Evolutionary conservation across 2,888 invertebrate genomes (phyloP), one percentile per base, ranked within the genome.

Genomic region (Orgyia antiqua): DNA sequence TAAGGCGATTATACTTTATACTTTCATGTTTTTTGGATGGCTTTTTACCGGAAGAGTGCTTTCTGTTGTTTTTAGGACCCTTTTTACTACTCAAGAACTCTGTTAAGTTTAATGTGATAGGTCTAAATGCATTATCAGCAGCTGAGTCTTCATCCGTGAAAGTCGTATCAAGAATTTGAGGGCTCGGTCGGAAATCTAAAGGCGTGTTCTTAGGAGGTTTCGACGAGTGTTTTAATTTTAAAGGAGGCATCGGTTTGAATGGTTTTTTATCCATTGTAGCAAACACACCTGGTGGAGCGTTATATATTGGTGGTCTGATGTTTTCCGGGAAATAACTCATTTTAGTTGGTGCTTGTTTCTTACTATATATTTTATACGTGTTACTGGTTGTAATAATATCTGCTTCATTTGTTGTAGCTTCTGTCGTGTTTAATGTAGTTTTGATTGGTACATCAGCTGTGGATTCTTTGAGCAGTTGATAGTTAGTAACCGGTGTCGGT

Each of bases 231-330:
- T 49, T 36, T 8, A 56, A 47, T 37, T 83, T 84, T n/a, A 84
- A 33, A 1, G 84, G 84, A 8, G 86, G 86, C 78, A 86, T 67
- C 4, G 86, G 86, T 42, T 83, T 86, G 30, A 86, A 84, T 1
- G 84, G 83, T 29, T 86, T 86, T 41, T 83, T 86, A 34, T 86
- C 84, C 80, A 80, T 78, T 3, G 79, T 78, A 6, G 74, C 74
- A 33, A 86, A 84, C 2, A 86, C 75, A 15, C 86, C 86, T 0
- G 84, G 86, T 0, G 84, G 86, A 7, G 86, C 80, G 44, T 76
- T 84, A 40, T 76, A 84, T 7, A 86, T 63, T 3, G 84, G 84
- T 2, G 83, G 80, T 36, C 86, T 65, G 20, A 83, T 63, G 26
- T 74, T 71, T 7, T 83, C 82, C 2, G 68, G 53, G 36, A 73